Percentiles rank a stretch among this genome's conserved stretches.
phyloP scores from a whole-genome alignment of 2,888 invertebrate genomes.

The Sinopyrophorus schimmeli region DNA sequence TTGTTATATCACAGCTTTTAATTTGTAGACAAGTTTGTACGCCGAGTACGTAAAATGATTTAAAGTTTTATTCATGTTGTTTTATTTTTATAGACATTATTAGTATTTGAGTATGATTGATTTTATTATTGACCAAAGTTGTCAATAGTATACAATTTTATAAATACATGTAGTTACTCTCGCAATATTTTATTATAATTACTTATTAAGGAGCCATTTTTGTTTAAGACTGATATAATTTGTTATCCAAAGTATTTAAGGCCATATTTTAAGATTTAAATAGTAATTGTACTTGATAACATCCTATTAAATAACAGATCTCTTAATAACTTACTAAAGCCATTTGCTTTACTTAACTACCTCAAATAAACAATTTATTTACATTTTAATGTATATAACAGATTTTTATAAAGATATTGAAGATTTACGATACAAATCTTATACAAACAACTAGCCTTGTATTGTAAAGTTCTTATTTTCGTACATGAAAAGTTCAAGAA shows the following conservation, averaged over 20 bases:
- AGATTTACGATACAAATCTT: conserved; percentile 38
- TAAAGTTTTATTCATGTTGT: too few relatives aligned
- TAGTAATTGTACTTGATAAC: conserved; percentile 18
- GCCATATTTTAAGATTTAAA: conserved; percentile 31
- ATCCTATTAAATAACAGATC: conserved; percentile 34
- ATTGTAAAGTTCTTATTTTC: conserved; percentile 27
- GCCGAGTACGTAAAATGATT: conserved; percentile 23
- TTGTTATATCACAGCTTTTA: conserved; percentile 7
- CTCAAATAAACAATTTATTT: conserved; percentile 44
- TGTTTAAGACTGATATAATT: conserved; percentile 55
- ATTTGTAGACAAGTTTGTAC: conserved; percentile 23
- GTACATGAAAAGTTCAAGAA: conserved; percentile 21
- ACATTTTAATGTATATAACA: conserved; percentile 42
- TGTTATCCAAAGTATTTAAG: conserved; percentile 49
- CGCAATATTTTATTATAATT: conserved; percentile 27
- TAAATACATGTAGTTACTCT: conserved; percentile 17
- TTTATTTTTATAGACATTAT: too few relatives aligned
- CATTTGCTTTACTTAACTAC: conserved; percentile 46
- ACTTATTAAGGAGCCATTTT: conserved; percentile 49
- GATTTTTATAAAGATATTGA: conserved; percentile 46
- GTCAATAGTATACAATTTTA: conserved; percentile 15
- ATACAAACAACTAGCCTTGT: conserved; percentile 6
- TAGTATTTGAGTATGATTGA: too few relatives aligned
- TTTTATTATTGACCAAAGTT: conserved; percentile 21
- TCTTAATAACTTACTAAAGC: conserved; percentile 36